Evolutionary conservation across 2,888 invertebrate genomes (phyloP), one percentile per base, ranked within the genome.

Genomic region (Xanthia togata): DNA sequence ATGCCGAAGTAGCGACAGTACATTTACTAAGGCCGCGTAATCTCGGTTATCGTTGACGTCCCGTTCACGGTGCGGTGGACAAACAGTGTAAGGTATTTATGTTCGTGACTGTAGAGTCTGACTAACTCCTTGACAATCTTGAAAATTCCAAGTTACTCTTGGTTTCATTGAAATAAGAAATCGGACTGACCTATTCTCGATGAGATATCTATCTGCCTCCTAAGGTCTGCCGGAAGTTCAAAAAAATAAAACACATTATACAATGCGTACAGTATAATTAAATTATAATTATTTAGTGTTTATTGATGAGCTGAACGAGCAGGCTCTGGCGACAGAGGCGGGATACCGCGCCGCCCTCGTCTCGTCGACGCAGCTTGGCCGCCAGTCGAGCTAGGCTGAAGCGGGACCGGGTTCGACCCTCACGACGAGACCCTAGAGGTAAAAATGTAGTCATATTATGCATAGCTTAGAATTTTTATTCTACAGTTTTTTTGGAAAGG

Each of bases 261-360:
- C 75, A 82, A 84, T 82, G 76, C 73, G 55, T 85, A 82, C 50
- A 70, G 64, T 62, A 62, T 75, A 78, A 79, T 86, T 80, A 64
- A 50, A 76, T 76, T 31, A 76, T 44, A 80, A 31, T 60, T 38
- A 87, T 87, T 94, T 87, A 94, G 78, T 93, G 94, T 84, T 95
- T 94, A 85, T 96, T 95, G 44, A 93, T 91, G 59, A 97, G 89
- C 78, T 96, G 96, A 14, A 98, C 98, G 8, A 98, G 94, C 6
- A 98, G 93, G 89, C 98, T 98, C 91, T 98, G 98, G 1, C 98
- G 96, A 86, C 98, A 98, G 8, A 98, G 95, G 4, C 97, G 96
- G 0, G 98, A 97, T 0, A 98, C 97, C 0, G 98, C 97, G 74
- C 97, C 97, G 77, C 97, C 97, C 89, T 97, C 95, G 76, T 96